Percentiles rank a stretch among this genome's conserved stretches.
phyloP scores from a whole-genome alignment of 2,888 invertebrate genomes.

The Drosophila falleni region DNA sequence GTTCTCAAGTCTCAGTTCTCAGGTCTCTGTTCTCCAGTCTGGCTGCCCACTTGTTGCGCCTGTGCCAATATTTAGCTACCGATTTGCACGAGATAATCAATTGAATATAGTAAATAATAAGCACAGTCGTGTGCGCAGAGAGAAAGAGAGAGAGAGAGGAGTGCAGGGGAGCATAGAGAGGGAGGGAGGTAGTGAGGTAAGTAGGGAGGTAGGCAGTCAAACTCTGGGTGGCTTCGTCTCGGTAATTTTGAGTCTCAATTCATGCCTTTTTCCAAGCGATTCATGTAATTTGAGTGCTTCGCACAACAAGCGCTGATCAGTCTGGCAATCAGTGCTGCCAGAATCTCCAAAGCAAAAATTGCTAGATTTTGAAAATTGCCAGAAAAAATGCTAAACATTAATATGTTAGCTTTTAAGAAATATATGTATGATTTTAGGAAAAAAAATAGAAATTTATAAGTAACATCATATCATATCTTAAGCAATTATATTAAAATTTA shows the following conservation, averaged over 20 bases:
- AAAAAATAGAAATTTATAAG: too few relatives aligned
- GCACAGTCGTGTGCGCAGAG: constrained; percentile 12
- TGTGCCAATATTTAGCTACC: constrained; percentile 77
- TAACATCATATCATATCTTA: too few relatives aligned
- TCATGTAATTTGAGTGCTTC: constrained; percentile 74
- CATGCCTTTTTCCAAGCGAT: constrained; percentile 57
- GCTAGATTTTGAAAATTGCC: too few relatives aligned
- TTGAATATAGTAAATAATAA: constrained; percentile 78
- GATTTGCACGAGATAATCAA: constrained; percentile 78
- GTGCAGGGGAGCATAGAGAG: not conserved
- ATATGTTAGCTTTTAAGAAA: too few relatives aligned
- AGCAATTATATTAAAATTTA: too few relatives aligned
- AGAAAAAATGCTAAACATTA: too few relatives aligned
- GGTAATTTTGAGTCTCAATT: constrained; percentile 71
- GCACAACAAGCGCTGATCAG: constrained; percentile 49
- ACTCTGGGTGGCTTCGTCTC: constrained; percentile 65
- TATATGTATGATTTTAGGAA: too few relatives aligned
- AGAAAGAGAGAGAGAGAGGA: too few relatives aligned
- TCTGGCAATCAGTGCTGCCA: too few relatives aligned
- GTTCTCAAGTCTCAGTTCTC: constrained; percentile 20
- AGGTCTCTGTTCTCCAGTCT: constrained; percentile 30
- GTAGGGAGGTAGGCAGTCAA: not conserved
- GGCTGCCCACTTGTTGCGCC: constrained; percentile 74
- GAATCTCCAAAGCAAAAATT: too few relatives aligned
- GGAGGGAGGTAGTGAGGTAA: not conserved